Conservation (phyloP, 1,140 invertebrate genomes). For the Dinoponera quadriceps region DNA sequence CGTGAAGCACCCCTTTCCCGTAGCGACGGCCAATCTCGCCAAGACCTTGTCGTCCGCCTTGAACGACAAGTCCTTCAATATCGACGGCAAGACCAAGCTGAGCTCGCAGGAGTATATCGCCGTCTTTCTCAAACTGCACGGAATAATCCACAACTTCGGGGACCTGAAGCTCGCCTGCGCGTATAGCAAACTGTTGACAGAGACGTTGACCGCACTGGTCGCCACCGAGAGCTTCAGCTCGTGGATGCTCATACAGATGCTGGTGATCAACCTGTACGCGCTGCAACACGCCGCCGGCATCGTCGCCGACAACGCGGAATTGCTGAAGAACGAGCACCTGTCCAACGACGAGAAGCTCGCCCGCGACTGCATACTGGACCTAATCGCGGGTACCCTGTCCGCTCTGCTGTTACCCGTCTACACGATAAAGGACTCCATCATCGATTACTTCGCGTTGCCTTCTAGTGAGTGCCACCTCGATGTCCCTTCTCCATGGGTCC, state of each 20-base stretch:
- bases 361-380: conserved; percentile 87
- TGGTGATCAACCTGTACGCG: conserved; percentile 91
- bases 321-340: conserved; percentile 82
- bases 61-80: conserved; percentile 85
- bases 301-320: conserved; percentile 71
- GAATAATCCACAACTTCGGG: conserved; percentile 87
- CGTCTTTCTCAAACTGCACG: conserved; percentile 90
- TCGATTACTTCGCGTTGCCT: conserved; percentile 90
- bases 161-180: conserved; percentile 87
- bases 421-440: conserved; percentile 87
- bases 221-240: conserved; percentile 92
- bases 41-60: conserved; percentile 88
- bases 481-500: background rate
- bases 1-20: conserved; percentile 93
- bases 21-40: conserved; percentile 92
- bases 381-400: conserved; percentile 89
- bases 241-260: conserved; percentile 91
- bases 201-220: conserved; percentile 90
- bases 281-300: conserved; percentile 87
- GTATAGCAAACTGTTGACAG: conserved; percentile 88
- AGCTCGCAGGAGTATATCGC: conserved; percentile 89
- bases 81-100: conserved; percentile 87
- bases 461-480: conserved; percentile 85
- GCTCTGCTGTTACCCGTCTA: conserved; percentile 91
- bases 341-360: conserved; percentile 86